Conservation (phyloP, 1,140 invertebrate genomes). For the Bombyx mori region DNA sequence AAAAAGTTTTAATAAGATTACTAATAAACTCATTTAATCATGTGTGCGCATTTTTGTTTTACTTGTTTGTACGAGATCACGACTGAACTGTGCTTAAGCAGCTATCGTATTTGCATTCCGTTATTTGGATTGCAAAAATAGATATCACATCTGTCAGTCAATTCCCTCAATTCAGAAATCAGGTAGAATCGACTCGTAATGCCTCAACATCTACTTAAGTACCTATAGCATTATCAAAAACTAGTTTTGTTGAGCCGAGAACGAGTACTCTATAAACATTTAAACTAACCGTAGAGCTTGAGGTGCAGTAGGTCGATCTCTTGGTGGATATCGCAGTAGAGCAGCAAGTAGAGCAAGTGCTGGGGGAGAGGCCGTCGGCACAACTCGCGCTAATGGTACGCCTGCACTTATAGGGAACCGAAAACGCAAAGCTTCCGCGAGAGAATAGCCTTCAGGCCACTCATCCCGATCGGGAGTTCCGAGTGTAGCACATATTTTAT, state of each 20-base stretch:
- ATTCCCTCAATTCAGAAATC: too few species aligned
- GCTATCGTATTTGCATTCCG: too few species aligned
- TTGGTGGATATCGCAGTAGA: slow-evolving; percentile 93
- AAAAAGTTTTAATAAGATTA: background rate
- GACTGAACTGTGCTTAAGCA: too few species aligned
- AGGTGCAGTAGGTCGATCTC: slow-evolving; percentile 91
- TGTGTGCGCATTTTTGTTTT: too few species aligned
- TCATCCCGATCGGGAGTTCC: slow-evolving; percentile 92
- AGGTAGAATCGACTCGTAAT: too few species aligned
- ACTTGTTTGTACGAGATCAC: too few species aligned
- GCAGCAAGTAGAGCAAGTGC: slow-evolving; percentile 89
- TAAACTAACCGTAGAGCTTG: slow-evolving; percentile 80
- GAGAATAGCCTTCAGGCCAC: slow-evolving; percentile 95
- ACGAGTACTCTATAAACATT: background rate
- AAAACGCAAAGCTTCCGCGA: slow-evolving; percentile 96
- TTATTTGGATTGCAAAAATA: too few species aligned
- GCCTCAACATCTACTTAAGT: too few species aligned
- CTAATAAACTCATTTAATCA: too few species aligned
- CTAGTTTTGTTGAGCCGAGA: background rate
- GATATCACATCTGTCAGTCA: too few species aligned
- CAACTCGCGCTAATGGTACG: slow-evolving; percentile 84
- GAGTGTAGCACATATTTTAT: slow-evolving; percentile 95
- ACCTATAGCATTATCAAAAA: too few species aligned
- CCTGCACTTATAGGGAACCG: slow-evolving; percentile 91
- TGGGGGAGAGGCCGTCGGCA: slow-evolving; percentile 88